phyloP scores from a whole-genome alignment of 2,888 invertebrate species.

The Polyommatus icarus region DNA sequence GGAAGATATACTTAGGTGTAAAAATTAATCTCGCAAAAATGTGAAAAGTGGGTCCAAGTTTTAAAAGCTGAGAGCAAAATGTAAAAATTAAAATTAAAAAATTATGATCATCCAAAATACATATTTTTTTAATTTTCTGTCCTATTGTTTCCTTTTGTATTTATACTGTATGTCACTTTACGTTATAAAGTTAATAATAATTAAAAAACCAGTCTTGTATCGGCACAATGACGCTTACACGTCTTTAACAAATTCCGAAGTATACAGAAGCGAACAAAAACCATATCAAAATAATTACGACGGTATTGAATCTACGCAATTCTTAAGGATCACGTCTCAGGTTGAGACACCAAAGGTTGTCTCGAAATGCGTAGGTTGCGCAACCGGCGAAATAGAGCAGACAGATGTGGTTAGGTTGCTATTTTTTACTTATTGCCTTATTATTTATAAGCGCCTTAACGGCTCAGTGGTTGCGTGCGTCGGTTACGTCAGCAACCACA shows the following conservation, averaged over 20 bases:
- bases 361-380: slow-evolving; percentile 53
- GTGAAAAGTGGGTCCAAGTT: too few species aligned
- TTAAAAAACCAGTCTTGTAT: too few species aligned
- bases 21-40: too few species aligned
- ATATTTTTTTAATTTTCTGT: too few species aligned
- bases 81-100: too few species aligned
- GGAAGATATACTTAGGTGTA: too few species aligned
- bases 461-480: slow-evolving; percentile 4
- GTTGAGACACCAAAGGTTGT: slow-evolving; percentile 59
- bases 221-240: background rate
- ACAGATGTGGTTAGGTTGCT: slow-evolving; percentile 51
- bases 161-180: too few species aligned
- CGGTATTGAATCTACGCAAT: slow-evolving; percentile 48
- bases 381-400: slow-evolving; percentile 51
- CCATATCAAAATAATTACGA: slow-evolving; percentile 5
- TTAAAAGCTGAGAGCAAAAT: too few species aligned
- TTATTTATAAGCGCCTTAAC: slow-evolving; percentile 20
- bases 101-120: too few species aligned
- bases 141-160: too few species aligned
- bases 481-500: slow-evolving; percentile 26
- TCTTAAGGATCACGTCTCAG: slow-evolving; percentile 57
- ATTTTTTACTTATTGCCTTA: slow-evolving; percentile 39
- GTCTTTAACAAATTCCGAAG: background rate
- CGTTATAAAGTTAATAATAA: too few species aligned
- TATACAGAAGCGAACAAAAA: slow-evolving; percentile 5